Evolutionary conservation across 2,113 vertebrate genomes (phyloP).

Genomic region (Toxotes jaculatrix): DNA sequence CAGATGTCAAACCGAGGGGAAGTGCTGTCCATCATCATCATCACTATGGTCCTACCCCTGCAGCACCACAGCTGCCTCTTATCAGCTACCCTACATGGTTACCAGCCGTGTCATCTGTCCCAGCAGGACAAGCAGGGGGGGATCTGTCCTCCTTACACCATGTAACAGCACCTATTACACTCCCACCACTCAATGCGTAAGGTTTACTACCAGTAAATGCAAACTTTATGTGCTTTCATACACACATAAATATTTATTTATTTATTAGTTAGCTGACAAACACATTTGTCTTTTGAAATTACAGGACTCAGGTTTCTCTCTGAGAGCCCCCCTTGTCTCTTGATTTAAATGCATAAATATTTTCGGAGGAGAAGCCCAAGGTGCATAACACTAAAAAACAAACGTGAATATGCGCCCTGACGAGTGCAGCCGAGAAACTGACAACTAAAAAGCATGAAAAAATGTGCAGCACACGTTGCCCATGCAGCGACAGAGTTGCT

Average conservation of each 20-base stretch:
- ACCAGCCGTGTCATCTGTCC: conserved; percentile 51
- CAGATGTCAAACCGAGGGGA: conserved; percentile 73
- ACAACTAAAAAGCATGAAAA: not conserved
- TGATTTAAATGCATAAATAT: not conserved
- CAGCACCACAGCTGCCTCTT: conserved; percentile 57
- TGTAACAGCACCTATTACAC: conserved; percentile 46
- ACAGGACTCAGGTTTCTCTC: conserved; percentile 3
- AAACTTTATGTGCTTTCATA: not conserved
- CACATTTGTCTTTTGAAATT: not conserved
- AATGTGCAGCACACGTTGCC: not conserved
- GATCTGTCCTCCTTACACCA: conserved; percentile 62
- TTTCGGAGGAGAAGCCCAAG: not conserved
- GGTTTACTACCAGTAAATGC: conserved; percentile 16
- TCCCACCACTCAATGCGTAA: conserved; percentile 76
- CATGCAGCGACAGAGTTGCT: not conserved
- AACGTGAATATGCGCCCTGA: too few relatives aligned
- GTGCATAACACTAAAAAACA: not conserved
- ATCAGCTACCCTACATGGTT: conserved; percentile 75
- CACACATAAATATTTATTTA: not conserved
- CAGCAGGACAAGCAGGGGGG: conserved; percentile 49
- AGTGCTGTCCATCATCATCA: conserved; percentile 88
- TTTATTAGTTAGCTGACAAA: not conserved
- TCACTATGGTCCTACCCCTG: conserved; percentile 78
- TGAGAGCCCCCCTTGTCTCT: not conserved
- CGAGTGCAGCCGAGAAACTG: too few relatives aligned